Percentiles rank a stretch among this genome's conserved stretches.
phyloP scores from a whole-genome alignment of 1,140 invertebrate species.

The Anagrus nilaparvatae region DNA sequence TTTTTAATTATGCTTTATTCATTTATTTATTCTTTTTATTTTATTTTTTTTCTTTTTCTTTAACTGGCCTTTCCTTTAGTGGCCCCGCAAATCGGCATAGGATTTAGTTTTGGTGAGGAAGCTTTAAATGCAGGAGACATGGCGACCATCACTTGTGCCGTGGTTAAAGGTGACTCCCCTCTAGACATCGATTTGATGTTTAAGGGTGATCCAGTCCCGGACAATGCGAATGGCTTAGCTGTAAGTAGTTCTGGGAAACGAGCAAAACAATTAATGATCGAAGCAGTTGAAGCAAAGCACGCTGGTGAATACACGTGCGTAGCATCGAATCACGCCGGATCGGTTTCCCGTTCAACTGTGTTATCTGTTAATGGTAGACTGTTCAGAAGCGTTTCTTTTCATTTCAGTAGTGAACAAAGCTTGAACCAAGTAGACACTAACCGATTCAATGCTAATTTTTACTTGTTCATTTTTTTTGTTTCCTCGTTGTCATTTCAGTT shows the following conservation, averaged over 20 bases:
- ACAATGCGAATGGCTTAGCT: slow-evolving; percentile 42
- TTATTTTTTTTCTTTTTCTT: slow-evolving; percentile 13
- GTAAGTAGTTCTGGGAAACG: slow-evolving; percentile 51
- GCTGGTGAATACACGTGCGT: slow-evolving; percentile 58
- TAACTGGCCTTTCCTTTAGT: slow-evolving; percentile 40
- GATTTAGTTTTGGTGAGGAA: slow-evolving; percentile 61
- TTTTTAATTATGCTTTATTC: no score
- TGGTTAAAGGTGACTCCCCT: slow-evolving; percentile 62
- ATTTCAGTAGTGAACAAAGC: neutral
- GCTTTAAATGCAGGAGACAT: slow-evolving; percentile 58
- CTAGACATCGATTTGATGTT: slow-evolving; percentile 59
- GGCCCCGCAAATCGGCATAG: slow-evolving; percentile 57
- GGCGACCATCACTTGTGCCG: slow-evolving; percentile 52
- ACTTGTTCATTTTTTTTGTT: no score
- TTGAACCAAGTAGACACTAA: no score
- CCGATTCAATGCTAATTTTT: no score
- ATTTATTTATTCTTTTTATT: slow-evolving; percentile 17
- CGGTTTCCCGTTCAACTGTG: slow-evolving; percentile 47
- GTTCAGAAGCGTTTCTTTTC: neutral
- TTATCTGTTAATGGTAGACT: slow-evolving; percentile 51
- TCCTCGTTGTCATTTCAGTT: no score
- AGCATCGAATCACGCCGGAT: slow-evolving; percentile 55
- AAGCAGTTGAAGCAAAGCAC: slow-evolving; percentile 49
- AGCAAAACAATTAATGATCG: slow-evolving; percentile 55
- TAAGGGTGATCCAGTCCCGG: slow-evolving; percentile 44